phyloP scores from a whole-genome alignment of 2,888 invertebrate species.

The Pandemis corylana region DNA sequence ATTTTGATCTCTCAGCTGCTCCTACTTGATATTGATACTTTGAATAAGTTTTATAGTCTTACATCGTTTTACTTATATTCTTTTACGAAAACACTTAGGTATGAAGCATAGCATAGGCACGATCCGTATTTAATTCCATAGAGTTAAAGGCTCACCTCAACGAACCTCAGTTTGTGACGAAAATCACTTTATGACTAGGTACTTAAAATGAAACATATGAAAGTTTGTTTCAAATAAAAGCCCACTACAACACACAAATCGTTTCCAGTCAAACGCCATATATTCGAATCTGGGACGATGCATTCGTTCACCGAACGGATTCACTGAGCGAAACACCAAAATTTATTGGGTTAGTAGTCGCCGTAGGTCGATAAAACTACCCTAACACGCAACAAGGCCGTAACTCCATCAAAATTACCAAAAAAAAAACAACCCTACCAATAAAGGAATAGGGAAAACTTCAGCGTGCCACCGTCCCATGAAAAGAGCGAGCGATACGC shows the following conservation, averaged over 20 bases:
- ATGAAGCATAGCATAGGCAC: too few species aligned
- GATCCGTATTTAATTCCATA: too few species aligned
- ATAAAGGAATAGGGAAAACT: constrained; percentile 73
- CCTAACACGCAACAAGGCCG: constrained; percentile 66
- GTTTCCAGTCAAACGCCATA: constrained; percentile 69
- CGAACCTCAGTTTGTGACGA: not conserved
- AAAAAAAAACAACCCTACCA: constrained; percentile 74
- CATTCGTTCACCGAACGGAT: constrained; percentile 82
- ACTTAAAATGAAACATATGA: not conserved
- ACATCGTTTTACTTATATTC: too few species aligned
- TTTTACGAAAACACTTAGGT: too few species aligned
- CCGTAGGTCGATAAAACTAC: constrained; percentile 84
- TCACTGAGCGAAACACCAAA: constrained; percentile 84
- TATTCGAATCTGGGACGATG: constrained; percentile 82
- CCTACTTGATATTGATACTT: too few species aligned
- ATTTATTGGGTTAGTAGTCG: constrained; percentile 85
- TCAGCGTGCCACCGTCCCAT: constrained; percentile 73
- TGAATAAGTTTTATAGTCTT: too few species aligned
- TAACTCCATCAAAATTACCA: constrained; percentile 69
- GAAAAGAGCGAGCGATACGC: constrained; percentile 83
- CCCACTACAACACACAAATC: constrained; percentile 58
- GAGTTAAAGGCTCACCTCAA: too few species aligned
- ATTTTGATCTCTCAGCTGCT: too few species aligned
- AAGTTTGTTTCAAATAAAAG: not conserved
- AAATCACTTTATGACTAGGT: not conserved